A percentile compares a stretch with the other conserved stretches of the same genome.
phyloP scores from a whole-genome alignment of 2,888 invertebrate species.

The Silvanus unidentatus region DNA sequence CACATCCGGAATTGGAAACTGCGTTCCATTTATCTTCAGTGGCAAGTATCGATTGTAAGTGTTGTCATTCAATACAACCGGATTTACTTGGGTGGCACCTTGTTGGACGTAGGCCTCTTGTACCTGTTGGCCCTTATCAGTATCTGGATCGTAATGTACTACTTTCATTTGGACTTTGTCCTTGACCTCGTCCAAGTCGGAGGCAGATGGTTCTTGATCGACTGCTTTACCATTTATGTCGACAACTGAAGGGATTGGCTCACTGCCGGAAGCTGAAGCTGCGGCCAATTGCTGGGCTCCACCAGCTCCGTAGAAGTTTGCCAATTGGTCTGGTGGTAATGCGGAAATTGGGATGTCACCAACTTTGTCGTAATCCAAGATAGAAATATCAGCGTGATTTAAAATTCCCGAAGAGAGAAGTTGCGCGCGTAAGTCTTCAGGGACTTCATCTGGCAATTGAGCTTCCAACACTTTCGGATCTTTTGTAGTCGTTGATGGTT shows the following conservation, averaged over 20 bases:
- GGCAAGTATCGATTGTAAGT: conserved; percentile 80
- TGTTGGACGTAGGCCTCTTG: conserved; percentile 67
- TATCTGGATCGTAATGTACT: conserved; percentile 72
- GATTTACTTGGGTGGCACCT: conserved; percentile 67
- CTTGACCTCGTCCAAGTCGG: conserved; percentile 48
- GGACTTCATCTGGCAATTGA: conserved; percentile 78
- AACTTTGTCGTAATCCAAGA: conserved; percentile 82
- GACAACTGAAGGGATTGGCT: conserved; percentile 59
- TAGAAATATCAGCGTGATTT: conserved; percentile 81
- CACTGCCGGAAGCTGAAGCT: conserved; percentile 52
- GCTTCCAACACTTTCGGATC: conserved; percentile 54
- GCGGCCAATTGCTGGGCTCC: conserved; percentile 65
- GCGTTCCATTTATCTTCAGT: conserved; percentile 75
- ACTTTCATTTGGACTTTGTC: conserved; percentile 76
- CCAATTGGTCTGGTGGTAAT: conserved; percentile 77
- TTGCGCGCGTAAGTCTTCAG: conserved; percentile 78
- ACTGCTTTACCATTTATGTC: conserved; percentile 58
- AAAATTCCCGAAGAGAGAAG: conserved; percentile 78
- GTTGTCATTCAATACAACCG: conserved; percentile 66
- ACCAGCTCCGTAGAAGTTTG: conserved; percentile 81
- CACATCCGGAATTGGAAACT: conserved; percentile 77
- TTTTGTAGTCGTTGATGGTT: conserved; percentile 43
- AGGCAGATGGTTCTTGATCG: conserved; percentile 54
- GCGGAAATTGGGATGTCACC: conserved; percentile 80
- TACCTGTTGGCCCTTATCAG: conserved; percentile 63